phyloP scores from a whole-genome alignment of 2,888 invertebrate genomes.

The Orthosia gracilis region DNA sequence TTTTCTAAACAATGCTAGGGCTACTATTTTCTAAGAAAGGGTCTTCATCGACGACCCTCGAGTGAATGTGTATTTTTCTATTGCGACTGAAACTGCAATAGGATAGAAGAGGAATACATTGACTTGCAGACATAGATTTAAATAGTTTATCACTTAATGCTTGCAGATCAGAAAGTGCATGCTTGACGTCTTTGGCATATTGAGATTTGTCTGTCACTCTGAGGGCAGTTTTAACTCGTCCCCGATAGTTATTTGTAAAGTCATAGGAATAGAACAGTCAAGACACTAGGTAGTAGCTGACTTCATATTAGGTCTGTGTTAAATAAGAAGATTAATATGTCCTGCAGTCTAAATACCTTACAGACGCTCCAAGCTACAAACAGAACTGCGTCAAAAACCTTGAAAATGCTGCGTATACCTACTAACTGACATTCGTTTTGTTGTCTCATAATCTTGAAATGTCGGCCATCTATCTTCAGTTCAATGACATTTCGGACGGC shows the following conservation, averaged over 20 bases:
- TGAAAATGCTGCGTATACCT: not conserved
- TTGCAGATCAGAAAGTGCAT: not conserved
- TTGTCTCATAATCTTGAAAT: conserved; percentile 11
- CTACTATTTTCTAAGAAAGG: too few relatives aligned
- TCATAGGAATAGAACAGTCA: not conserved
- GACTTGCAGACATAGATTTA: too few relatives aligned
- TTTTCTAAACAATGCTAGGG: too few relatives aligned
- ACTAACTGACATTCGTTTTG: conserved; percentile 7
- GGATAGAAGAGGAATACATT: too few relatives aligned
- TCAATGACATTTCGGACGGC: conserved; percentile 37
- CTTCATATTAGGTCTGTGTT: not conserved
- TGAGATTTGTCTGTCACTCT: not conserved
- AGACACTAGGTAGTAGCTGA: not conserved
- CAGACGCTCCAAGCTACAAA: not conserved
- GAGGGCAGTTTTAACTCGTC: not conserved
- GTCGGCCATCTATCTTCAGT: conserved; percentile 29
- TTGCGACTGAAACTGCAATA: too few relatives aligned
- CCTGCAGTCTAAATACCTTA: not conserved
- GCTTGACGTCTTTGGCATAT: not conserved
- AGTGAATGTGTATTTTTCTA: too few relatives aligned
- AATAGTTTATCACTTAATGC: too few relatives aligned
- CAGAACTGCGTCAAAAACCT: not conserved
- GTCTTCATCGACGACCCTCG: too few relatives aligned
- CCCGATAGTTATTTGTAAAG: not conserved
- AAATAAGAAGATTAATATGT: not conserved